A percentile compares a stretch with the other conserved stretches of the same genome.
Conservation (phyloP, 1,140 invertebrate species). For the Rhopalosiphum padi region DNA sequence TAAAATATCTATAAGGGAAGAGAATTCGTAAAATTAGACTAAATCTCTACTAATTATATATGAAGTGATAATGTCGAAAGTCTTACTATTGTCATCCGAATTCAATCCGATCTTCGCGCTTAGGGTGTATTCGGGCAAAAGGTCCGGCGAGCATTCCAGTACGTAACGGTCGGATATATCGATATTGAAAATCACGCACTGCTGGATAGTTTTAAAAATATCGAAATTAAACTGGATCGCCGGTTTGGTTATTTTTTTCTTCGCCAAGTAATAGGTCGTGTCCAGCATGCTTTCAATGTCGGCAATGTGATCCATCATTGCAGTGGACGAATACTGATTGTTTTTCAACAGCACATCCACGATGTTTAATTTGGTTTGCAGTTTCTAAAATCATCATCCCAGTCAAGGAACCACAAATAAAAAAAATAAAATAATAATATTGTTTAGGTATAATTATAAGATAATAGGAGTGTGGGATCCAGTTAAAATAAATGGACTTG, state of each 20-base stretch:
- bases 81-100: not conserved
- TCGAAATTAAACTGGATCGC: not conserved
- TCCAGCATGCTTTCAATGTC: constrained; percentile 3
- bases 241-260: not conserved
- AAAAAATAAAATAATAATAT: not conserved
- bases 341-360: not conserved
- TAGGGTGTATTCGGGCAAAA: not conserved
- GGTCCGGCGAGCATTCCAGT: not conserved
- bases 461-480: no score
- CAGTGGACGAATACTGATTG: not conserved
- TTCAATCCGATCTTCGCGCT: not conserved
- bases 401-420: not conserved
- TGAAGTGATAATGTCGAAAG: not conserved
- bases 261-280: not conserved
- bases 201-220: not conserved
- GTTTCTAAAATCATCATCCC: not conserved
- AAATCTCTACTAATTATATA: not conserved
- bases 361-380: not conserved
- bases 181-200: not conserved
- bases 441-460: no score
- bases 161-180: constrained; percentile 6
- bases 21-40: not conserved
- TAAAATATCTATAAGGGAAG: not conserved
- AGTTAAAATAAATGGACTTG: not conserved
- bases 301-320: not conserved